These are phyloP conservation scores for Pogonomyrmex californicus DNA, from an alignment of 1,140 invertebrate genomes.

Conservation along the genomic window DNA sequence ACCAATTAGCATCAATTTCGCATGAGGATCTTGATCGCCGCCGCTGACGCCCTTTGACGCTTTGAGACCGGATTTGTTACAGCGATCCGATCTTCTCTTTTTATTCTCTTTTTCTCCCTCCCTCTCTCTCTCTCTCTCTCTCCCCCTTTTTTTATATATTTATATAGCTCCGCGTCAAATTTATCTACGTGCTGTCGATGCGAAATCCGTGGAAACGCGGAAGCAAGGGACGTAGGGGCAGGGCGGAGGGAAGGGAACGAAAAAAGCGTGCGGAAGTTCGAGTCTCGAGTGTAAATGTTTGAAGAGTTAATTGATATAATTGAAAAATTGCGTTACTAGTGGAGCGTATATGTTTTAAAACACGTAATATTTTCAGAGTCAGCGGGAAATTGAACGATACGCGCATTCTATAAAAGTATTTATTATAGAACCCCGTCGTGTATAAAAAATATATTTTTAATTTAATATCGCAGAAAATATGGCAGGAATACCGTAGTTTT, in stretches of 20 bases:
- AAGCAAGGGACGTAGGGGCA: not conserved
- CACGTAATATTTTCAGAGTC: slow-evolving; percentile 62
- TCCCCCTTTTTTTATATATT: slow-evolving; percentile 27
- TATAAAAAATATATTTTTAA: slow-evolving; percentile 63
- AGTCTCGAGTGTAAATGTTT: slow-evolving; percentile 63
- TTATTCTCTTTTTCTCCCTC: slow-evolving; percentile 11
- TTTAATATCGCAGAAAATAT: slow-evolving; percentile 57
- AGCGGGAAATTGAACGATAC: slow-evolving; percentile 60
- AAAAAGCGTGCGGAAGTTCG: slow-evolving; percentile 48
- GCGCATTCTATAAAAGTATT: slow-evolving; percentile 62
- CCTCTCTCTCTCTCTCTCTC: too few species aligned
- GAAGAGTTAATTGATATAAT: slow-evolving; percentile 64
- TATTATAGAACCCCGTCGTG: slow-evolving; percentile 55
- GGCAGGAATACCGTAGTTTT: slow-evolving; percentile 42
- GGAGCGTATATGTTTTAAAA: slow-evolving; percentile 64
- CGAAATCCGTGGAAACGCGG: slow-evolving; percentile 21
- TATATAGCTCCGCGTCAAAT: slow-evolving; percentile 28
- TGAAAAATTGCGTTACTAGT: slow-evolving; percentile 62
- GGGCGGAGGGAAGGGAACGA: not conserved
- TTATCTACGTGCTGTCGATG: slow-evolving; percentile 31
- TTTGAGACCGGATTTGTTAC: slow-evolving; percentile 35
- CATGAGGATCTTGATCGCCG: slow-evolving; percentile 57
- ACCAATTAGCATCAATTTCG: slow-evolving; percentile 61
- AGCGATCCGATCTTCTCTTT: slow-evolving; percentile 6
- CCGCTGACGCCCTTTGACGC: slow-evolving; percentile 37